These are phyloP conservation scores for Paracentrotus lividus DNA, from an alignment of 53 echinoderm and acorn worm genomes.

Conservation along the genomic window DNA sequence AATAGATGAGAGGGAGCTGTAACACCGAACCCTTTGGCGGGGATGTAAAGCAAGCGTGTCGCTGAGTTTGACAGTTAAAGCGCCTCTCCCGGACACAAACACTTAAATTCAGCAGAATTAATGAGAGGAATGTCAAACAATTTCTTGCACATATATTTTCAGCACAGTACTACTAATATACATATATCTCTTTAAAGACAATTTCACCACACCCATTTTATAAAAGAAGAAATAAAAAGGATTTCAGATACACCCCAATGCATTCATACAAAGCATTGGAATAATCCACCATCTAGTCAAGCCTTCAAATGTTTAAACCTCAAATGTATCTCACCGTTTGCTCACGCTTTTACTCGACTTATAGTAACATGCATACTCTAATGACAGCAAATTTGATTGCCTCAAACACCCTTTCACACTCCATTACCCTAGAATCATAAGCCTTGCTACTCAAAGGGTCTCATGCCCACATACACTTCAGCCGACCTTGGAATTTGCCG, in stretches of 20 bases:
- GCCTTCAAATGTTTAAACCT: background rate
- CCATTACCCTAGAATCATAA: slow-evolving; percentile 47
- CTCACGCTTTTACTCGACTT: background rate
- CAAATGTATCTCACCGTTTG: slow-evolving; percentile 5
- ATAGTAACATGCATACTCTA: slow-evolving; percentile 30
- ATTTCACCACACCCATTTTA: background rate
- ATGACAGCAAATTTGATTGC: slow-evolving; percentile 53
- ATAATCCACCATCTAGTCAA: background rate
- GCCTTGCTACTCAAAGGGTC: background rate
- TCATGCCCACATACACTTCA: background rate
- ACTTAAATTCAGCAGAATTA: too few relatives aligned
- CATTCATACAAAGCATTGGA: background rate
- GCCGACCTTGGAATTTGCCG: slow-evolving; percentile 15
- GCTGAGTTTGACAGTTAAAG: too few relatives aligned
- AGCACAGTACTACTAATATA: too few relatives aligned
- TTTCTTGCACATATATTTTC: too few relatives aligned
- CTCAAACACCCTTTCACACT: background rate
- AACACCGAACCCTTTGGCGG: too few relatives aligned
- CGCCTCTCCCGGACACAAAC: background rate
- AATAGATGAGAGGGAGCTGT: too few relatives aligned
- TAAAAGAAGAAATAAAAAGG: background rate
- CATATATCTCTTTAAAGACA: background rate
- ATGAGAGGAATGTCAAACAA: too few relatives aligned
- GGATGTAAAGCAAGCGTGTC: too few relatives aligned
- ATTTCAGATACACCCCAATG: background rate